Percentiles rank a stretch among this genome's conserved stretches.
Conservation (phyloP, 2,113 vertebrate species). For the Pelvicachromis taeniatus region DNA sequence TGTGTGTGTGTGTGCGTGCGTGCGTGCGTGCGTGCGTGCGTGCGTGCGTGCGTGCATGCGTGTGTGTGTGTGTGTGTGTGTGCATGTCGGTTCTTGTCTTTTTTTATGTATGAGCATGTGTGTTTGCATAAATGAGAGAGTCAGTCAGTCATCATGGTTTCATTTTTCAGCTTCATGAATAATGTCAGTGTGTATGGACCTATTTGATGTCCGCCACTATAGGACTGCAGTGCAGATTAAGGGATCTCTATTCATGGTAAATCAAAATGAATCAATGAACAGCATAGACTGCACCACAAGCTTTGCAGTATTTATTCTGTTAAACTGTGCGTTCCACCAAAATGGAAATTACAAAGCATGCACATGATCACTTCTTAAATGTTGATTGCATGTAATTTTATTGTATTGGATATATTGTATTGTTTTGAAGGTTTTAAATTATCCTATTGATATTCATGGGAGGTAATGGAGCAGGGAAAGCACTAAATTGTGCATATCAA, state of each 20-base stretch:
- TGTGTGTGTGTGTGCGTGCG: not conserved
- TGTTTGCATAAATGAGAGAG: constrained; percentile 54
- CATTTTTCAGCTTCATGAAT: constrained; percentile 57
- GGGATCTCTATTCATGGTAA: not conserved
- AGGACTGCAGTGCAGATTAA: constrained; percentile 1
- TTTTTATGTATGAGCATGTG: constrained; percentile 26
- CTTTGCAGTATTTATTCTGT: constrained; percentile 1
- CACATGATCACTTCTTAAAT: not conserved
- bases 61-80: not conserved
- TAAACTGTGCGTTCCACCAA: not conserved
- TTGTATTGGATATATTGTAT: not conserved
- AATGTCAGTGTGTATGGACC: constrained; percentile 46
- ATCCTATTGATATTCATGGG: not conserved
- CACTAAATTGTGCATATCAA: not conserved
- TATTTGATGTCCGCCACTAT: constrained; percentile 18
- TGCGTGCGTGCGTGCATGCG: not conserved
- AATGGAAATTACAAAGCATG: constrained; percentile 8
- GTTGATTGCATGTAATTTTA: not conserved
- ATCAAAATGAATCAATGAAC: constrained; percentile 39
- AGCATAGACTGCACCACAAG: constrained; percentile 11
- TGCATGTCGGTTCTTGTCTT: not conserved
- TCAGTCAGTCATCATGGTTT: constrained; percentile 54
- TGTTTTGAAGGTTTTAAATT: not conserved
- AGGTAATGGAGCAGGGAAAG: not conserved
- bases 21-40: not conserved